phyloP scores from a whole-genome alignment of 2,888 invertebrate genomes.

The Macrosiphum euphorbiae region DNA sequence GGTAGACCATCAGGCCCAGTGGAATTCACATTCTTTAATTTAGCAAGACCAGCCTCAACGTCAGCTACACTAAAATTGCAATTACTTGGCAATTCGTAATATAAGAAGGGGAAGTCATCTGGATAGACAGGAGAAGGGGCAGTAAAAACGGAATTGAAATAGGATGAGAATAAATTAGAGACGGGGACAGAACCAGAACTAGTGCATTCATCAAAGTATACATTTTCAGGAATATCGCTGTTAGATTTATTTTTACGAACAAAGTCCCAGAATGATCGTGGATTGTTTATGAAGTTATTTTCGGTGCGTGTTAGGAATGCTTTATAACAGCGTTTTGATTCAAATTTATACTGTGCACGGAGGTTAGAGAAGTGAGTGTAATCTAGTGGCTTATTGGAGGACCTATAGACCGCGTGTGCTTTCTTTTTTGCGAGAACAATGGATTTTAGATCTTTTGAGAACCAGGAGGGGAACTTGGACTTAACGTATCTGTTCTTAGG shows the following conservation, averaged over 20 bases:
- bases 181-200: background rate
- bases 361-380: background rate
- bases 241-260: background rate
- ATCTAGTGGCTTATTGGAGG: background rate
- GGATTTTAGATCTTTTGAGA: background rate
- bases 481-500: no score
- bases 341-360: background rate
- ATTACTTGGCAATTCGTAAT: no score
- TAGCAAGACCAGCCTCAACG: no score
- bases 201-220: background rate
- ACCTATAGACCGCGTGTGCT: background rate
- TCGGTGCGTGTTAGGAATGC: background rate
- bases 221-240: background rate
- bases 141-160: background rate
- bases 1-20: no score
- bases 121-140: background rate
- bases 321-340: background rate
- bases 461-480: background rate
- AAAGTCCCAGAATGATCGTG: background rate
- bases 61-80: no score
- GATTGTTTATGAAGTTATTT: background rate
- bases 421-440: background rate
- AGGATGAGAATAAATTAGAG: background rate
- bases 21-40: no score
- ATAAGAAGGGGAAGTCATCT: background rate